Percentiles rank a stretch among this genome's conserved stretches.
phyloP scores from a whole-genome alignment of 2,797 vertebrate species.

The Lacerta viridis region DNA sequence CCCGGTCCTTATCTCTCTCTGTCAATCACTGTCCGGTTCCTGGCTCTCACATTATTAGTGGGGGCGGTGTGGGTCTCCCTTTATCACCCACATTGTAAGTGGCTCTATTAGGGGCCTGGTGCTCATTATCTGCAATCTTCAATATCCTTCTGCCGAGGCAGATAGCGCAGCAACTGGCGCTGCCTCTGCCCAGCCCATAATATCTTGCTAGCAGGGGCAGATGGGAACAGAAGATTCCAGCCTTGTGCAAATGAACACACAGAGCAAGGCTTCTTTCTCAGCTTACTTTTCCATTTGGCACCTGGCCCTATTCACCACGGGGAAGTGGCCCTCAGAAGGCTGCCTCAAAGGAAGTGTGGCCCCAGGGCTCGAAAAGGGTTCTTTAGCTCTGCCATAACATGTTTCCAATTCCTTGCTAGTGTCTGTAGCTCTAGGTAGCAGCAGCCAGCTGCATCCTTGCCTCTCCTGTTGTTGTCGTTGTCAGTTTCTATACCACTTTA shows the following conservation, averaged over 20 bases:
- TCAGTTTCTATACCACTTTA: too few relatives aligned
- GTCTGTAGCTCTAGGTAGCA: not conserved
- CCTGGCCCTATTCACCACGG: too few relatives aligned
- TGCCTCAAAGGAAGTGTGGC: too few relatives aligned
- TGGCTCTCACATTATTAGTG: not conserved
- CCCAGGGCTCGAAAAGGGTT: too few relatives aligned
- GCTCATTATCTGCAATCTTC: slow-evolving; percentile 31
- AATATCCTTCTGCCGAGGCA: slow-evolving; percentile 29
- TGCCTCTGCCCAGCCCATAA: not conserved
- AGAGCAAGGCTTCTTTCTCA: not conserved
- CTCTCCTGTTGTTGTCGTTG: not conserved
- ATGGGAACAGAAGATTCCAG: slow-evolving; percentile 11
- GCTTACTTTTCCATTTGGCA: not conserved
- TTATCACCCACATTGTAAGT: not conserved
- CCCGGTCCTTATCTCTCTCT: not conserved
- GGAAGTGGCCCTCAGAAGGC: too few relatives aligned
- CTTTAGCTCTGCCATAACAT: too few relatives aligned
- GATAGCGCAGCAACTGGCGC: not conserved
- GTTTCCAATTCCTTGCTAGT: not conserved
- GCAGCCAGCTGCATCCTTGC: not conserved
- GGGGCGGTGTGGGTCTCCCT: slow-evolving; percentile 4
- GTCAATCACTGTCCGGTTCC: not conserved
- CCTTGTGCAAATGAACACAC: not conserved
- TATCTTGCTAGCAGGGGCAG: not conserved
- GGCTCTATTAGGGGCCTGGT: not conserved